Conservation (phyloP, 2,113 vertebrate species). For the Neolamprologus cancellatus region DNA sequence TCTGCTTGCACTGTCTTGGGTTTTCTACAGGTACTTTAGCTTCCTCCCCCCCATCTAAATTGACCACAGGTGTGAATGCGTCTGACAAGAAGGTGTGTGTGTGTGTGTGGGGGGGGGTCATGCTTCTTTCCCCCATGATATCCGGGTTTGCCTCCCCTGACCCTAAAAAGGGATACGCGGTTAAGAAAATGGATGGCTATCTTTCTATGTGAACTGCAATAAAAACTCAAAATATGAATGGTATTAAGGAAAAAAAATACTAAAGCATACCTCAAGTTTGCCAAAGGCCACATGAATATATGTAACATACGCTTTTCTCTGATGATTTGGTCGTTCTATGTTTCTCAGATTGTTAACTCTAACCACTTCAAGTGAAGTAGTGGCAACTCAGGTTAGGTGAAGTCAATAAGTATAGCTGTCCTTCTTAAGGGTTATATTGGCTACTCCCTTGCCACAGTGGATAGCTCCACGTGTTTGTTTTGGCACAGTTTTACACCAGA, state of each 20-base stretch:
- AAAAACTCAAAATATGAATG: not conserved
- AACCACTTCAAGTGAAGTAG: not conserved
- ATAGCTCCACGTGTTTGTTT: not conserved
- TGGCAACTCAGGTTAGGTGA: not conserved
- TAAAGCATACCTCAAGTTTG: not conserved
- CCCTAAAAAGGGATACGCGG: not conserved
- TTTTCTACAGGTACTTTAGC: not conserved
- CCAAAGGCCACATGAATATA: not conserved
- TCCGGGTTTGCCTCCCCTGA: not conserved
- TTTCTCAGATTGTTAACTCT: not conserved
- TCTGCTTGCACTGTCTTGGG: not conserved
- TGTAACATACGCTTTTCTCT: not conserved
- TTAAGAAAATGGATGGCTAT: not conserved
- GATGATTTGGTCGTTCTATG: not conserved
- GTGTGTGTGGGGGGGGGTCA: not conserved
- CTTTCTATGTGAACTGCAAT: not conserved
- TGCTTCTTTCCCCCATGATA: not conserved
- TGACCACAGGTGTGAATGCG: not conserved
- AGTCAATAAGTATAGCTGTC: not conserved
- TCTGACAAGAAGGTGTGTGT: not conserved
- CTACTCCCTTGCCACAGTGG: not conserved
- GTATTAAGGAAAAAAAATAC: not conserved
- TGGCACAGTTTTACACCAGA: not conserved
- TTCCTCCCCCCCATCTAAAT: not conserved
- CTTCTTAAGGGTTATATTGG: not conserved